Conservation (phyloP, 2,113 vertebrate genomes). For the Otus sunia region DNA sequence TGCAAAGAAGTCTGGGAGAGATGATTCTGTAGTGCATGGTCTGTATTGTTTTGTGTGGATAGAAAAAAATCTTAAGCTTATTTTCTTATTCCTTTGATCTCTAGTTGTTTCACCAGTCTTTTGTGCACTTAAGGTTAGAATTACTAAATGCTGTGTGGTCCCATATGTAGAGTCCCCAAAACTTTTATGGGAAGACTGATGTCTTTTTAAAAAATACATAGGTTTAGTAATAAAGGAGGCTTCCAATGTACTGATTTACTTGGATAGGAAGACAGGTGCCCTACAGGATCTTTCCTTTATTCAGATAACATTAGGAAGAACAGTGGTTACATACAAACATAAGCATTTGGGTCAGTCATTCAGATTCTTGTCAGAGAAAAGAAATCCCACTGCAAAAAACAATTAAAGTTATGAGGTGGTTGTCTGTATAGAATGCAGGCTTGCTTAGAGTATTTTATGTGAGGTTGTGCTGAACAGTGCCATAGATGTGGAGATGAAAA, state of each 20-base stretch:
- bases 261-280: not conserved
- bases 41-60: not conserved
- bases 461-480: not conserved
- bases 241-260: not conserved
- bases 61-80: not conserved
- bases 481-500: not conserved
- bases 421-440: not conserved
- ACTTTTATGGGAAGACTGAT: not conserved
- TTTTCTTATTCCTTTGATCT: not conserved
- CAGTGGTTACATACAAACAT: not conserved
- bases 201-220: not conserved
- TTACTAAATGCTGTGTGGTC: not conserved
- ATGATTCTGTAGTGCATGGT: not conserved
- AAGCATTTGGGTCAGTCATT: not conserved
- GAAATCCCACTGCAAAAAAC: not conserved
- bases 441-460: not conserved
- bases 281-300: not conserved
- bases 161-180: not conserved
- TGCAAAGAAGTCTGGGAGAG: not conserved
- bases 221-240: not conserved
- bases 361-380: not conserved
- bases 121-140: not conserved
- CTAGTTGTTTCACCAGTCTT: not conserved
- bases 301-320: not conserved
- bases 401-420: not conserved